Evolutionary conservation across 2,113 vertebrate genomes (phyloP).

Genomic region (Centrocercus urophasianus): DNA sequence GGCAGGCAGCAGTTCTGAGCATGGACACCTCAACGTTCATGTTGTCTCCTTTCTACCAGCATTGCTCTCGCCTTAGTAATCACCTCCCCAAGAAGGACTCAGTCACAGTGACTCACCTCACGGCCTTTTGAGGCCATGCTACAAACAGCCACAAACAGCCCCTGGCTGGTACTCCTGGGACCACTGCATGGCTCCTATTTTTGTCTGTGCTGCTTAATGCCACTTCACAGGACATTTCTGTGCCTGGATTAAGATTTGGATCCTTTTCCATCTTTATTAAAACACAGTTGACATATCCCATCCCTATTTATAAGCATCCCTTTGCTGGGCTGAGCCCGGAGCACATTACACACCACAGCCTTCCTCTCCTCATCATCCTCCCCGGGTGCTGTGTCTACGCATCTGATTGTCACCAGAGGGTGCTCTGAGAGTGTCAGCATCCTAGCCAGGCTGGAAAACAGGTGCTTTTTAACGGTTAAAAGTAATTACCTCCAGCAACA

Average conservation of each 20-base stretch:
- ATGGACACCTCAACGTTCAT: neutral
- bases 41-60: neutral
- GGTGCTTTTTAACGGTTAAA: neutral
- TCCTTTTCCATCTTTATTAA: neutral
- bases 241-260: neutral
- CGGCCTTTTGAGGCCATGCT: neutral
- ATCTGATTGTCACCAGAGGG: neutral
- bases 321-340: neutral
- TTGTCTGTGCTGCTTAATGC: accelerated
- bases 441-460: neutral
- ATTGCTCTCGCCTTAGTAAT: neutral
- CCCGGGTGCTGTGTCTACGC: neutral
- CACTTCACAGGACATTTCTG: neutral
- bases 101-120: accelerated
- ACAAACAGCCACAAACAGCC: neutral
- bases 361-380: neutral
- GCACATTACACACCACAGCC: neutral
- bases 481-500: neutral
- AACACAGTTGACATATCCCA: accelerated
- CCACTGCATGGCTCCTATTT: neutral
- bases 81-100: neutral
- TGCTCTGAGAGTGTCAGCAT: neutral
- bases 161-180: neutral
- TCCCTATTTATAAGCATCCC: neutral
- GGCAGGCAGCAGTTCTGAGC: neutral